Base-by-base conservation (phyloP, 1,140 invertebrate species). In the Coptotermes formosanus region DNA sequence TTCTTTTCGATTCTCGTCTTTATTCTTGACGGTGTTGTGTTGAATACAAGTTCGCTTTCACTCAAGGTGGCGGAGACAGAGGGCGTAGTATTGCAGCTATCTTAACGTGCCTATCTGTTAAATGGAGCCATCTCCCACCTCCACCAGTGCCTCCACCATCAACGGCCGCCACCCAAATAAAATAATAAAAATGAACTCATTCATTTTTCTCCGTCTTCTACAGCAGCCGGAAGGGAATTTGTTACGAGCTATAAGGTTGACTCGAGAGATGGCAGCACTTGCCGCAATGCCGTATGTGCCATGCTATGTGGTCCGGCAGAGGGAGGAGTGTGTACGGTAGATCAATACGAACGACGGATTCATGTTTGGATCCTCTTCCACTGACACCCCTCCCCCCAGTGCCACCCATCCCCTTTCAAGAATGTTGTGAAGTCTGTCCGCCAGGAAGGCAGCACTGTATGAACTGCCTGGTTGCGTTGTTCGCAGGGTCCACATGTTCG, bases 251-350 rank as follows among this genome's bases (percentile, higher is more conserved):
- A 75, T n/a, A 30, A 75, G 64, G 64, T 30, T 75, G 64, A 30
- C 64, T n/a, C 64, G 64, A 75, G 64, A 75, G 64, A 75, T 75
- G 64, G 64, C 64, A 75, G 64, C 64, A 75, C 64, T 75, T 75
- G 64, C 64, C 64, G 64, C 64, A 75, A 75, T 75, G 64, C 64
- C n/a, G 64, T 11, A 21, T 19, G 21, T 8, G 4, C 12, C 9
- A 64, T 64, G 59, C 59, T 64, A 21, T 64, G 19, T 7, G 14
- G 59, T 23, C 7, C 21, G 7, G 59, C 21, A 23, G 19, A 23
- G 59, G 59, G 21, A 64, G 59, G 64, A 19, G 25, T 38, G 64
- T 75, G 64, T 6, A 75, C 64, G n/a, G 16, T 75, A 30, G 64
- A 75, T 75, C 64, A 75, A 75, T 75, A 75, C 64, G 25, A 75